Conservation (phyloP, 2,113 vertebrate species). For the Aspidoscelis tigris region DNA sequence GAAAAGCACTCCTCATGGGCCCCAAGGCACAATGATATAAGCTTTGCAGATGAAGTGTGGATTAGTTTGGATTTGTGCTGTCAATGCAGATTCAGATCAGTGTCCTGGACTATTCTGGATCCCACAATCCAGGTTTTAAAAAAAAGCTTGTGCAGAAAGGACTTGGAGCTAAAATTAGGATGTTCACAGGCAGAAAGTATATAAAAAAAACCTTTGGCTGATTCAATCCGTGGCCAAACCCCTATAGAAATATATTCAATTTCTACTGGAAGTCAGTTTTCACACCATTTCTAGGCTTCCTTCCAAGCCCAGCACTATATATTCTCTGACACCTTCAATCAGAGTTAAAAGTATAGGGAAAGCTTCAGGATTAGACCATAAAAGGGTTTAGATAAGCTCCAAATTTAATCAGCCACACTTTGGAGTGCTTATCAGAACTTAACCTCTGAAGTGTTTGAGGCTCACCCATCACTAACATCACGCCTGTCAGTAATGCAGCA, state of each 20-base stretch:
- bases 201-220: neutral
- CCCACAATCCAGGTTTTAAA: too few species aligned
- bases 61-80: too few species aligned
- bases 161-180: neutral
- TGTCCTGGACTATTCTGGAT: too few species aligned
- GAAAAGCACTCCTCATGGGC: too few species aligned
- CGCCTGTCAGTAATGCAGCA: neutral
- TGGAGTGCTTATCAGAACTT: constrained; percentile 14
- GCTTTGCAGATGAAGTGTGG: too few species aligned
- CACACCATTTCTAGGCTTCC: neutral
- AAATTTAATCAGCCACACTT: constrained; percentile 18
- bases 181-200: neutral
- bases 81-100: too few species aligned
- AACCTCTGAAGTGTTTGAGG: constrained; percentile 6
- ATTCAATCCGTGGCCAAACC: constrained; percentile 13
- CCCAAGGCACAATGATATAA: too few species aligned
- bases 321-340: constrained; percentile 19
- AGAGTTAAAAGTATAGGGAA: constrained; percentile 12
- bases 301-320: neutral
- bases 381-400: constrained; percentile 18
- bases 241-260: neutral
- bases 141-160: too few species aligned
- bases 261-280: constrained; percentile 6
- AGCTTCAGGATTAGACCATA: neutral
- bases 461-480: neutral